A percentile compares a stretch with the other conserved stretches of the same genome.
These are phyloP conservation scores for Tamandua tetradactyla DNA, from an alignment of 2,797 vertebrate genomes.

Conservation along the genomic window DNA sequence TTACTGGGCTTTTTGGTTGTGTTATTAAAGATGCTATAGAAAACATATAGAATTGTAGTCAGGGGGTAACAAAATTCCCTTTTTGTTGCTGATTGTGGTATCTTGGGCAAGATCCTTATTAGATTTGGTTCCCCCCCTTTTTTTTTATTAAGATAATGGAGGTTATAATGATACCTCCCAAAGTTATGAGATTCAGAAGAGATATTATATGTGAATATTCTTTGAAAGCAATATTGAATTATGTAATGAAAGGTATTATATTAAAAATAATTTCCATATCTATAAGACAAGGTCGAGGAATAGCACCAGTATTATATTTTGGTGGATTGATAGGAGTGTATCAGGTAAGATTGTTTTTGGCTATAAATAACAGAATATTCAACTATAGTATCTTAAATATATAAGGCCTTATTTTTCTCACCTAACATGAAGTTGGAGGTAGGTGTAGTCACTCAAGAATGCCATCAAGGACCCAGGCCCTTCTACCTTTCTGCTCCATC, in stretches of 20 bases:
- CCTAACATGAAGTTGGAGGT: not conserved
- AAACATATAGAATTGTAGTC: not conserved
- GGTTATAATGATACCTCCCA: not conserved
- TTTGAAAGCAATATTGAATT: constrained; percentile 11
- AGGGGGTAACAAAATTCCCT: not conserved
- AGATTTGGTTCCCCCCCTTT: not conserved
- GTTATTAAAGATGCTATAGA: not conserved
- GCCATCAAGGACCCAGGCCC: not conserved
- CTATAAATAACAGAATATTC: not conserved
- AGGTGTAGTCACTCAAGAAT: not conserved
- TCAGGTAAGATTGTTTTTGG: not conserved
- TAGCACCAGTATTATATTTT: not conserved
- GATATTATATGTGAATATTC: not conserved
- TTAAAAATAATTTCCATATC: constrained; percentile 2
- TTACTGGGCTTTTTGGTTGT: not conserved
- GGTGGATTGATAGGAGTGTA: not conserved
- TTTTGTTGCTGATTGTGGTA: not conserved
- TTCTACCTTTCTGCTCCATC: not conserved
- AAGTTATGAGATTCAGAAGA: not conserved
- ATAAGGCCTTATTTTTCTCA: not conserved
- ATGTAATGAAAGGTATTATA: not conserved
- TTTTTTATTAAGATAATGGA: not conserved
- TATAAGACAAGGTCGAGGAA: not conserved
- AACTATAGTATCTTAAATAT: not conserved
- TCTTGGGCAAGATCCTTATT: not conserved